A percentile compares a stretch with the other conserved stretches of the same genome.
Conservation (phyloP, 2,797 vertebrate genomes). For the Varecia variegata region DNA sequence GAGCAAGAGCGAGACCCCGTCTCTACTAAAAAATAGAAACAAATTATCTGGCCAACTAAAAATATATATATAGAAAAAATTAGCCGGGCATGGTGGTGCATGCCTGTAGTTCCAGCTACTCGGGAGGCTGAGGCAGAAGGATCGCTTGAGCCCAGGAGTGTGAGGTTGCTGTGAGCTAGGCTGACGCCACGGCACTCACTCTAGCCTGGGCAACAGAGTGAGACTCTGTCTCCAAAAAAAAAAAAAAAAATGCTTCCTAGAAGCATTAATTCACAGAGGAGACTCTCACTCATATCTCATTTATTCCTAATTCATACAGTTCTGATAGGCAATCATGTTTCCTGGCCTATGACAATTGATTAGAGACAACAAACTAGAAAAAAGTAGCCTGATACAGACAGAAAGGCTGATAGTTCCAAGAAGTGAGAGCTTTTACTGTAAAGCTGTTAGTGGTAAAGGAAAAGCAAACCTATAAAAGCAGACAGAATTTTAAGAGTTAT, state of each 20-base stretch:
- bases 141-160: too few relatives aligned
- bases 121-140: too few relatives aligned
- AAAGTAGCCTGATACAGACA: not conserved
- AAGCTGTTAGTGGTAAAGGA: constrained; percentile 1
- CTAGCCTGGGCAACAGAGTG: too few relatives aligned
- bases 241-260: constrained; percentile 5
- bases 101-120: too few relatives aligned
- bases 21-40: too few relatives aligned
- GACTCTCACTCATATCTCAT: not conserved
- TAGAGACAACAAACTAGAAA: not conserved
- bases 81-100: too few relatives aligned
- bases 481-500: not conserved
- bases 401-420: not conserved
- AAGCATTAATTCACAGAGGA: not conserved
- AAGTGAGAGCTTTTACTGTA: not conserved
- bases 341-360: not conserved
- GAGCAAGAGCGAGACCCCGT: too few relatives aligned
- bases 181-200: too few relatives aligned
- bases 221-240: too few relatives aligned
- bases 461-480: not conserved
- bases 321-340: not conserved
- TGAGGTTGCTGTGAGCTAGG: too few relatives aligned
- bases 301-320: not conserved
- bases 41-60: too few relatives aligned
- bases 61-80: too few relatives aligned